These are phyloP conservation scores for Tenebrio molitor DNA, from an alignment of 1,140 invertebrate genomes.

Conservation along the genomic window DNA sequence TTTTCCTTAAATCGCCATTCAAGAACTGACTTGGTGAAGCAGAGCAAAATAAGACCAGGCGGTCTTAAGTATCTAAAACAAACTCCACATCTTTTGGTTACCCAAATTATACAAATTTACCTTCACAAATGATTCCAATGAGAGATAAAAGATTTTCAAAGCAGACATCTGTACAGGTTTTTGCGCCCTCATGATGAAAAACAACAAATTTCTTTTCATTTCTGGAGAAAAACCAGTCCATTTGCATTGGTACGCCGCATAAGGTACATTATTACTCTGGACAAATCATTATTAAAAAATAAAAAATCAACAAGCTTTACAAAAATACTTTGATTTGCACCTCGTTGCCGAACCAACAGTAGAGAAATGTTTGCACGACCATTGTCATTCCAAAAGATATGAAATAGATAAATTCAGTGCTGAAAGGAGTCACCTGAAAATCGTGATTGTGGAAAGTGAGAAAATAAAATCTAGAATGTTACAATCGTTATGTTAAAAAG, in stretches of 20 bases:
- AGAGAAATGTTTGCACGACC: neutral
- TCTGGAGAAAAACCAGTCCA: neutral
- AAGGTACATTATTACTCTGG: neutral
- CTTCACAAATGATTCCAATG: neutral
- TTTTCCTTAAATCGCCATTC: too few species aligned
- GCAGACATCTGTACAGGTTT: conserved; percentile 1
- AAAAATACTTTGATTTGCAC: neutral
- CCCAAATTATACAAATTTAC: neutral
- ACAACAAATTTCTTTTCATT: neutral
- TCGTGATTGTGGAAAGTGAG: too few species aligned
- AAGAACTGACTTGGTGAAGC: neutral
- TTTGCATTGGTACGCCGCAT: neutral
- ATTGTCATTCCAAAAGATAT: neutral
- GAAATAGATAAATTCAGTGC: too few species aligned
- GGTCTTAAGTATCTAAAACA: neutral
- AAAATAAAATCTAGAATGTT: too few species aligned
- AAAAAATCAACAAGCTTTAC: neutral
- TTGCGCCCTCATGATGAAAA: conserved; percentile 4
- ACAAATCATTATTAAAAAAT: neutral
- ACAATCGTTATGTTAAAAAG: neutral
- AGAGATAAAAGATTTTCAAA: neutral
- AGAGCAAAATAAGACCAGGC: conserved; percentile 16
- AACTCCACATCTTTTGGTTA: neutral
- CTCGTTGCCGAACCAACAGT: conserved; percentile 5
- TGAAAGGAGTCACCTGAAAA: too few species aligned